Evolutionary conservation across 2,888 invertebrate genomes (phyloP), one percentile per base, ranked within the genome.

Genomic region (Ectemnius cavifrons): DNA sequence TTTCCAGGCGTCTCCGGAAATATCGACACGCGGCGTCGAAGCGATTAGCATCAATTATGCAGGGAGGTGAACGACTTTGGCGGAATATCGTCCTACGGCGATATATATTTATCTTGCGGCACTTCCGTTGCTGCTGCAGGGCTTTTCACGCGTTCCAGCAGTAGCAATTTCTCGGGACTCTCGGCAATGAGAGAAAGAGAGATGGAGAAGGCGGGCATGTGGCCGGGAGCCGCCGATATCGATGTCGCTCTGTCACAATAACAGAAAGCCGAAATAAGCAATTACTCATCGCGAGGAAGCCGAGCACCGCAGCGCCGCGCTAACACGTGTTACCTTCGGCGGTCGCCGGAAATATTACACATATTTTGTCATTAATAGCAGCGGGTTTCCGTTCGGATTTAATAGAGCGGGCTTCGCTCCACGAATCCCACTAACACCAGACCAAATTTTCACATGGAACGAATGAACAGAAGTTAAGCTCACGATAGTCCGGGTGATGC

Each of bases 281-380:
- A 47, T 27, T 28, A 49, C 37, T 45, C 37, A 13, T 37, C 56
- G 18, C 13, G 57, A 61, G 56, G 60, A 67, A 63, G 5, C 57
- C 45, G 64, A 52, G 37, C 11, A 37, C 37, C 37, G 37, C 8
- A 37, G 37, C 37, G 5, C 37, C 37, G 37, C 37, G 37, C 37
- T 37, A 52, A 67, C 63, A 49, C 63, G 52, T 63, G 60, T 56
- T 58, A 28, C 52, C 61, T 58, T 74, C 47, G 63, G 37, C 37
- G 37, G 8, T 71, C 79, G 77, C 84, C 86, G 86, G 86, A 86
- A 87, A 81, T 84, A 83, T 83, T 83, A 79, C 79, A 78, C 78
- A 78, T 78, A 78, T 82, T 80, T 80, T 80, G 83, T 83, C 79
- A 80, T 84, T 85, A 86, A 85, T 81, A 81, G 74, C 77, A 59